phyloP scores from a whole-genome alignment of 1,140 invertebrate genomes.

The Heliconius nattereri region DNA sequence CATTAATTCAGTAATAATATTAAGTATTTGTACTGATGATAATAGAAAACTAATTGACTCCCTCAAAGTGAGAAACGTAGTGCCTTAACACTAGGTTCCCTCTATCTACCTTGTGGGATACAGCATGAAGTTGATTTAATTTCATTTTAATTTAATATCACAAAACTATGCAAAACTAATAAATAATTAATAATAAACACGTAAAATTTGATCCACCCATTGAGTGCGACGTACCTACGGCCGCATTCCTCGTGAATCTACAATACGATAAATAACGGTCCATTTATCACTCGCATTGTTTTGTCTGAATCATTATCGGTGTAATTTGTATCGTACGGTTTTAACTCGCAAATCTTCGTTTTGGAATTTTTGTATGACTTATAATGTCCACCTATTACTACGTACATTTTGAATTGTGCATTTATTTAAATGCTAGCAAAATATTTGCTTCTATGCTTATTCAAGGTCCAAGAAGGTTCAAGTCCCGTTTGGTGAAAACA shows the following conservation, averaged over 20 bases:
- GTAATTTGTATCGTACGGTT: slow-evolving; percentile 54
- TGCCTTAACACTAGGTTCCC: no score
- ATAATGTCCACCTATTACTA: neutral
- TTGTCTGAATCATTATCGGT: slow-evolving; percentile 52
- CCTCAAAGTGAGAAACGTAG: no score
- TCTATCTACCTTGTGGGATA: no score
- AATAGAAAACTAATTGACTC: neutral
- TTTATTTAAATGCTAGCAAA: neutral
- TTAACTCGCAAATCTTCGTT: slow-evolving; percentile 51
- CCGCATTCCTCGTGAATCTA: slow-evolving; percentile 53
- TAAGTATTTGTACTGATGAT: neutral
- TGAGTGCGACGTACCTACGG: slow-evolving; percentile 32
- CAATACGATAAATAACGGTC: slow-evolving; percentile 48
- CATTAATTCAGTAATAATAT: neutral
- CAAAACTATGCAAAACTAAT: neutral
- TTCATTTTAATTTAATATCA: neutral
- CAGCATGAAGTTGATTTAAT: no score
- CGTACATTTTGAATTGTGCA: neutral
- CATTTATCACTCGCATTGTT: slow-evolving; percentile 57
- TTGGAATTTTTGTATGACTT: neutral
- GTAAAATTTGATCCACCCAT: slow-evolving; percentile 16
- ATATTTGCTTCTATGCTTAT: neutral
- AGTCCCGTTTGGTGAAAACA: neutral
- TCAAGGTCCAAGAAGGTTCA: neutral
- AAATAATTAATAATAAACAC: slow-evolving; percentile 5